Conservation (phyloP, 1,140 invertebrate species). For the Zaprionus nigranus region DNA sequence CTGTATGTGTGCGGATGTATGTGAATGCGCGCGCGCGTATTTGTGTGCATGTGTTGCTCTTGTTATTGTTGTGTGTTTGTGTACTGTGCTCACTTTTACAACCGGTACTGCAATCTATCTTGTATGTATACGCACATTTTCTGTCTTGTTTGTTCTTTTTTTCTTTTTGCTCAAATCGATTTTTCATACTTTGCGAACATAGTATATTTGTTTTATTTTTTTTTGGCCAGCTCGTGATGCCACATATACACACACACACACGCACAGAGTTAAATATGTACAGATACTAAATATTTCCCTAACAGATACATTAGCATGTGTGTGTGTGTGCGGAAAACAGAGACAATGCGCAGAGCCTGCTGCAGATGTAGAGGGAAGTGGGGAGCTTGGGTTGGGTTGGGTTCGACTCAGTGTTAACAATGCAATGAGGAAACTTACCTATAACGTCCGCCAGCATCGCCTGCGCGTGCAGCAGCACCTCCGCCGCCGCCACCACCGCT, state of each 20-base stretch:
- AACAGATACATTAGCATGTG: slow-evolving; percentile 2
- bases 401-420: neutral
- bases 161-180: slow-evolving; percentile 72
- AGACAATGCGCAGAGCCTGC: neutral
- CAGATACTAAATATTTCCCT: slow-evolving; percentile 2
- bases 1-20: neutral
- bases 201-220: slow-evolving; percentile 28
- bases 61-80: slow-evolving; percentile 7
- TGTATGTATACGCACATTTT: slow-evolving; percentile 48
- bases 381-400: neutral
- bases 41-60: slow-evolving; percentile 9
- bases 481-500: slow-evolving; percentile 56
- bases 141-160: slow-evolving; percentile 25
- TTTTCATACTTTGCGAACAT: slow-evolving; percentile 63
- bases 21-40: slow-evolving; percentile 22
- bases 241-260: slow-evolving; percentile 26
- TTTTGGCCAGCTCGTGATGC: slow-evolving; percentile 39
- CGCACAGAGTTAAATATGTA: slow-evolving; percentile 17
- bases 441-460: slow-evolving; percentile 73
- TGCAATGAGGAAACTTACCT: slow-evolving; percentile 65
- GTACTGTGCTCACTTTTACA: slow-evolving; percentile 45
- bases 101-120: slow-evolving; percentile 47
- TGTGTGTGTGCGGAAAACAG: slow-evolving; percentile 7
- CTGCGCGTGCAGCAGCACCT: slow-evolving; percentile 63
- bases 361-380: neutral